Conservation (phyloP, 2,888 invertebrate genomes). For the Aproaerema taeniolella region DNA sequence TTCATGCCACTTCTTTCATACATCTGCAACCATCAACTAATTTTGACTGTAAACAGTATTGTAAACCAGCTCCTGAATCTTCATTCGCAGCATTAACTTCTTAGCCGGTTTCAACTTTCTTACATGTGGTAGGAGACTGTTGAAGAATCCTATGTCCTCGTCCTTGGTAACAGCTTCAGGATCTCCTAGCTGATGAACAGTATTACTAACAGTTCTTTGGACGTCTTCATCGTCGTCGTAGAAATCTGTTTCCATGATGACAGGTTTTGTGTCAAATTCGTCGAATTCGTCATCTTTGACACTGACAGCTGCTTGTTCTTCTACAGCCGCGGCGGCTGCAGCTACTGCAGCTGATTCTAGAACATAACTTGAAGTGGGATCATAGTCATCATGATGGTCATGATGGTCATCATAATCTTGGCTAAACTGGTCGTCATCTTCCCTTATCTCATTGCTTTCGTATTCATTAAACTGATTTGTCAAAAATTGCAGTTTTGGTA, state of each 20-base stretch:
- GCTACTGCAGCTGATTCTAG: slow-evolving; percentile 34
- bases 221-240: slow-evolving; percentile 66
- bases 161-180: slow-evolving; percentile 45
- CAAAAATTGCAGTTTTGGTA: slow-evolving; percentile 59
- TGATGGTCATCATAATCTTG: slow-evolving; percentile 45
- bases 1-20: too few relatives aligned
- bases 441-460: slow-evolving; percentile 46
- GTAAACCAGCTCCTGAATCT: slow-evolving; percentile 67
- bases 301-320: slow-evolving; percentile 19
- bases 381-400: slow-evolving; percentile 30
- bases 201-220: slow-evolving; percentile 32
- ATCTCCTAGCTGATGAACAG: slow-evolving; percentile 24
- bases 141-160: slow-evolving; percentile 68
- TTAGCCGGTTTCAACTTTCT: slow-evolving; percentile 65
- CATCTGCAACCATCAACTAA: too few relatives aligned
- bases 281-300: slow-evolving; percentile 67
- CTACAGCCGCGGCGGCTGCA: slow-evolving; percentile 23
- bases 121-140: slow-evolving; percentile 64
- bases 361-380: slow-evolving; percentile 39
- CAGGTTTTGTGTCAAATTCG: slow-evolving; percentile 67
- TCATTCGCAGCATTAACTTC: slow-evolving; percentile 67
- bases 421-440: slow-evolving; percentile 36
- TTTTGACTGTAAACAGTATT: slow-evolving; percentile 66
- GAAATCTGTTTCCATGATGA: slow-evolving; percentile 67
- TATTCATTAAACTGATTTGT: slow-evolving; percentile 67